Evolutionary conservation across 2,888 invertebrate genomes (phyloP).

Genomic region (Nephrocerus scutellatus): DNA sequence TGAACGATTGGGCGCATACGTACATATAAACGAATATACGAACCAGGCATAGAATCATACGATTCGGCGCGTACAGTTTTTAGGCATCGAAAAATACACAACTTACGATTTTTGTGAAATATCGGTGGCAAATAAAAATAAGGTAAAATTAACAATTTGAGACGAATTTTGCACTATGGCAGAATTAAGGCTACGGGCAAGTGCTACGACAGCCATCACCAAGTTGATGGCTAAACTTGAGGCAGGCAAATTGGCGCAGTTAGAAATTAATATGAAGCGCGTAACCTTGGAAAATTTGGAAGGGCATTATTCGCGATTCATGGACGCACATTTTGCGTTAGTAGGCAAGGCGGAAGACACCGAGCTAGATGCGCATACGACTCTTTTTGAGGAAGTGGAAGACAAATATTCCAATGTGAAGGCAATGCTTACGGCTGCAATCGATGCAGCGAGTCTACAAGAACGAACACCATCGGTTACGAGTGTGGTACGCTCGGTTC

Average conservation of each 20-base stretch:
- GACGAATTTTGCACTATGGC: conserved; percentile 4
- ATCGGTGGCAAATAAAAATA: conserved; percentile 13
- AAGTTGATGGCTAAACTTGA: neutral
- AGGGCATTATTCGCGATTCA: conserved; percentile 4
- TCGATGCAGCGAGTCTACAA: neutral
- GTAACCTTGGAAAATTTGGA: conserved; percentile 7
- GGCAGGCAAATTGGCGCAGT: neutral
- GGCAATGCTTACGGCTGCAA: conserved; percentile 3
- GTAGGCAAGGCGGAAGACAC: neutral
- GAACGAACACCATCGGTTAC: neutral
- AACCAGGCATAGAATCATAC: no score
- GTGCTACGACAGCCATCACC: conserved; percentile 4
- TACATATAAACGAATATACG: no score
- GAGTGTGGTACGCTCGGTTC: neutral
- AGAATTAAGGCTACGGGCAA: conserved; percentile 1
- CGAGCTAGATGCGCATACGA: conserved; percentile 4
- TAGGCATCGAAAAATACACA: conserved; percentile 1
- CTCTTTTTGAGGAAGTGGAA: conserved; percentile 5
- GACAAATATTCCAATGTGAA: conserved; percentile 5
- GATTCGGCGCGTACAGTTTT: neutral
- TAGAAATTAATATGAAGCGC: no score
- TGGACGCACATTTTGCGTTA: conserved; percentile 7
- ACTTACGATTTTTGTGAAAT: conserved; percentile 5
- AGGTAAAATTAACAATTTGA: conserved; percentile 10
- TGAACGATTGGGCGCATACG: neutral